Evolutionary conservation across 1,140 invertebrate species (phyloP).

Genomic region (Pseudobourletiella spinata): DNA sequence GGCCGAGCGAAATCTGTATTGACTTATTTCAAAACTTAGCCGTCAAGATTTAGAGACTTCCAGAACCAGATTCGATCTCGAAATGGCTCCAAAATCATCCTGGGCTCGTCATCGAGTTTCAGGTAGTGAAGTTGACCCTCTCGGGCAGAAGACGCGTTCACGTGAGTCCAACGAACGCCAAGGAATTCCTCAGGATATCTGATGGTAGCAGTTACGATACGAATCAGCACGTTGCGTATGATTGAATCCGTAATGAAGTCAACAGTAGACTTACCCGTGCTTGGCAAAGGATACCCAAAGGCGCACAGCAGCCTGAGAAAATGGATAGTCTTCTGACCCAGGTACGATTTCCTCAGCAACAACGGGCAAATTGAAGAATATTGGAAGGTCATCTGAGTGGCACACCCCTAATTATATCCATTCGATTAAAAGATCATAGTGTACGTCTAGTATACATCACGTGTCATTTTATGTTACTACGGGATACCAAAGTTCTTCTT

Average conservation of each 20-base stretch:
- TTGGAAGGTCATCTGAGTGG: slow-evolving; percentile 26
- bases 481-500: too few relatives aligned
- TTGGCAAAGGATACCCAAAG: slow-evolving; percentile 28
- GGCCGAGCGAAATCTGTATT: too few relatives aligned
- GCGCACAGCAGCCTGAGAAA: slow-evolving; percentile 21
- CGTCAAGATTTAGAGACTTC: slow-evolving; percentile 24
- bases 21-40: too few relatives aligned
- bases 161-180: slow-evolving; percentile 2
- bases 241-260: too few relatives aligned
- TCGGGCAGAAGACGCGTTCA: not conserved
- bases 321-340: slow-evolving; percentile 21
- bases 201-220: too few relatives aligned
- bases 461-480: too few relatives aligned
- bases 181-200: slow-evolving; percentile 13
- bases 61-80: slow-evolving; percentile 21
- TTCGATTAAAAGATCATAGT: not conserved
- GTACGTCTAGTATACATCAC: too few relatives aligned
- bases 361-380: slow-evolving; percentile 30
- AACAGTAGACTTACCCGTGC: too few relatives aligned
- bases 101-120: slow-evolving; percentile 8
- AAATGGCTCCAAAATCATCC: slow-evolving; percentile 27
- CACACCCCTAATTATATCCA: slow-evolving; percentile 7
- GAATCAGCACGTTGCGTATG: too few relatives aligned
- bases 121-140: too few relatives aligned
- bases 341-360: slow-evolving; percentile 24